phyloP scores from a whole-genome alignment of 2,113 vertebrate genomes.

The Sander vitreus region DNA sequence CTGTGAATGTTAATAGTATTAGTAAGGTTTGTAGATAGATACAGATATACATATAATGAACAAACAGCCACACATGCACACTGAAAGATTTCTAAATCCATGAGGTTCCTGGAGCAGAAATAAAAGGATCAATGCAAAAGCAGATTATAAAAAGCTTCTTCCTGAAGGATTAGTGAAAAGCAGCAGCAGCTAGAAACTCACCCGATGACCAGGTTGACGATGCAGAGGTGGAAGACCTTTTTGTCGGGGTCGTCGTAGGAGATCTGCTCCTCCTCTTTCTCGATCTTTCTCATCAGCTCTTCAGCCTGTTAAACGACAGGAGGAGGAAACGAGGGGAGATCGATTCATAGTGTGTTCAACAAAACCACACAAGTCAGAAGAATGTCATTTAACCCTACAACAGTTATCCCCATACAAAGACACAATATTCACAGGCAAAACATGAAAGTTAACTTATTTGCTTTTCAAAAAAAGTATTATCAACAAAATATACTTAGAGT shows the following conservation, averaged over 20 bases:
- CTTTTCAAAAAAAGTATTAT: too few species aligned
- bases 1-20: too few species aligned
- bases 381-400: not conserved
- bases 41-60: too few species aligned
- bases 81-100: not conserved
- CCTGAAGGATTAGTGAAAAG: too few species aligned
- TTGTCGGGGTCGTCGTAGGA: conserved; percentile 92
- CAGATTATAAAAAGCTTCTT: not conserved
- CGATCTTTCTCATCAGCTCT: conserved; percentile 96
- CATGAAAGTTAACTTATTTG: too few species aligned
- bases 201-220: conserved; percentile 98
- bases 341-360: not conserved
- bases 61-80: not conserved
- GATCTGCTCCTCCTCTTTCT: conserved; percentile 95
- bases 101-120: not conserved
- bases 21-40: too few species aligned
- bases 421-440: not conserved
- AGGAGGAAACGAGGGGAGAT: not conserved
- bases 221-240: conserved; percentile 96
- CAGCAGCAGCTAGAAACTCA: conserved; percentile 53
- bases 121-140: not conserved
- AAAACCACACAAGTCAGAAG: not conserved
- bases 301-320: conserved; percentile 82
- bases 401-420: not conserved
- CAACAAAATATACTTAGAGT: too few species aligned